phyloP scores from a whole-genome alignment of 2,888 invertebrate genomes.

The Polyploca ridens region DNA sequence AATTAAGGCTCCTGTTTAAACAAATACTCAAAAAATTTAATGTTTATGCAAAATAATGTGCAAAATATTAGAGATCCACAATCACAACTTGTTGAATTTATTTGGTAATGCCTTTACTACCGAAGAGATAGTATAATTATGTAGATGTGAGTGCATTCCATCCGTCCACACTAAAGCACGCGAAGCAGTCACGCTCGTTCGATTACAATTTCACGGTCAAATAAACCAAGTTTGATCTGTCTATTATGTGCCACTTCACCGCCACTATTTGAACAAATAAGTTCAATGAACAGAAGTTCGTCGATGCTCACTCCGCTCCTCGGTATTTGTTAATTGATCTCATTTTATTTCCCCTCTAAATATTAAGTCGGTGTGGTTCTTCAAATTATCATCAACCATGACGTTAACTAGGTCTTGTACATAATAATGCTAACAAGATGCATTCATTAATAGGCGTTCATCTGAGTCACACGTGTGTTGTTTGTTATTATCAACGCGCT shows the following conservation, averaged over 20 bases:
- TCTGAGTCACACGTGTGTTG: constrained; percentile 63
- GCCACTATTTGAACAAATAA: constrained; percentile 56
- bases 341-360: background rate
- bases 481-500: constrained; percentile 52
- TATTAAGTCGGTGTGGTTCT: background rate
- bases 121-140: constrained; percentile 28
- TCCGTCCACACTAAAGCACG: constrained; percentile 55
- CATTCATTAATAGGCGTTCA: constrained; percentile 58
- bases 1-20: no score
- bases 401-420: constrained; percentile 60
- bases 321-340: background rate
- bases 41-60: no score
- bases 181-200: constrained; percentile 67
- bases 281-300: constrained; percentile 61
- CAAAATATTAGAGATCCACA: background rate
- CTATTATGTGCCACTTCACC: constrained; percentile 64
- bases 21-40: no score
- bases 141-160: constrained; percentile 51
- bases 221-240: constrained; percentile 71
- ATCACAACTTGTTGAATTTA: constrained; percentile 4
- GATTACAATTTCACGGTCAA: constrained; percentile 78
- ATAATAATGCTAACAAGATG: constrained; percentile 62
- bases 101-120: constrained; percentile 22
- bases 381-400: constrained; percentile 45
- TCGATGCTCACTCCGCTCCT: constrained; percentile 12